These are phyloP conservation scores for Chrysolina haemoptera DNA, from an alignment of 2,888 invertebrate species.

Conservation along the genomic window DNA sequence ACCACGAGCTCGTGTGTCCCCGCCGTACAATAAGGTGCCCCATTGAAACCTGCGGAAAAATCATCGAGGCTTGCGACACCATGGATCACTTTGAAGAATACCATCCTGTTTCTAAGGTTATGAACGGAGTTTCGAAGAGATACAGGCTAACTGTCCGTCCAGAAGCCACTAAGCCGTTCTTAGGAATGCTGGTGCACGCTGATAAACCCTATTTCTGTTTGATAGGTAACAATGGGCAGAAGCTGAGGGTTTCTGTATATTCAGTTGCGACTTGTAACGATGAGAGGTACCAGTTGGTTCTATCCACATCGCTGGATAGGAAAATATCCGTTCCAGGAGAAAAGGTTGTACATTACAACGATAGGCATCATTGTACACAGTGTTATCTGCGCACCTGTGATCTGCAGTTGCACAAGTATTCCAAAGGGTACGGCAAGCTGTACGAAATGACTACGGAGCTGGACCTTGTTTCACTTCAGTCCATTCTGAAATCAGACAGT, in stretches of 20 bases:
- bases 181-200: background rate
- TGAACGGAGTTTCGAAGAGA: background rate
- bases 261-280: background rate
- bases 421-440: background rate
- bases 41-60: background rate
- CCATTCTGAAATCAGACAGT: background rate
- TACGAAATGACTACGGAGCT: slow-evolving; percentile 3
- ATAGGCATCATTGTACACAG: background rate
- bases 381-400: background rate
- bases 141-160: background rate
- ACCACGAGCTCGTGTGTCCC: background rate
- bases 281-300: background rate
- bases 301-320: background rate
- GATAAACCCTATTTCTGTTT: slow-evolving; percentile 4
- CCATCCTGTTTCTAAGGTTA: background rate
- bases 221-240: background rate
- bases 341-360: background rate
- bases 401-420: background rate
- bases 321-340: slow-evolving; percentile 5
- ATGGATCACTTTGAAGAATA: background rate
- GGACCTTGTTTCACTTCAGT: background rate
- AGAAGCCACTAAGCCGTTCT: background rate
- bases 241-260: background rate
- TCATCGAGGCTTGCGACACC: background rate
- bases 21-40: slow-evolving; percentile 2